Evolutionary conservation across 2,797 vertebrate species (phyloP), one percentile per base, ranked within the genome.

Genomic region (Gallinago solitaria): DNA sequence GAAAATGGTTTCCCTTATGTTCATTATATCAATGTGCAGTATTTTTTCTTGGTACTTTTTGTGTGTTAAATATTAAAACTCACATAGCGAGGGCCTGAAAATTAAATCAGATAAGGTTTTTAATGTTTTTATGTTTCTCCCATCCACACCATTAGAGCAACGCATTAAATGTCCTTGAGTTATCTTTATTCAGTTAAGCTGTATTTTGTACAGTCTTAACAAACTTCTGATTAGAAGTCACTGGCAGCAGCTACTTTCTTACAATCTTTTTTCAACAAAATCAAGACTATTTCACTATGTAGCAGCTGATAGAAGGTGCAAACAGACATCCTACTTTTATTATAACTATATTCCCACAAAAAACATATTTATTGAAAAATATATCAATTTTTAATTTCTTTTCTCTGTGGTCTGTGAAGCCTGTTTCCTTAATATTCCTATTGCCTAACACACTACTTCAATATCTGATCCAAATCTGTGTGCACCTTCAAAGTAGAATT

Each of bases 41-140:
- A 64, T 71, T 83, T 12, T 70, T 89, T 80, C 78, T 70, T 71
- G 8, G 33, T 41, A 57, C 9, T 35, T 89, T 87, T 85, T 33
- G 20, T 74, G 50, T 68, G 24, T 77, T 64, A 81, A 94, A 83
- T 83, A 90, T 32, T 75, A 39, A 53, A 73, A 50, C 30, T 79
- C 56, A 67, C 7, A 68, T 60, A 56, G 5, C 60, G 70, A 64
- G 23, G 28, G 23, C n/a, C 57, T 53, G 56, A 63, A 68, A 89
- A 93, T 85, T 11, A 16, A 83, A 95, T 85, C 64, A 93, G 79
- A 64, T 71, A 85, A 85, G 12, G n/a, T 61, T 81, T 83, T 56
- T 41, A 80, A 78, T 35, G 30, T 15, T 83, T 90, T 79, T 83
- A 1, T 79, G 35, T 78, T 87, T 95, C 37, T 89, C 25, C 25